Percentiles rank a stretch among this genome's conserved stretches.
Evolutionary conservation across 2,888 invertebrate species (phyloP).

Genomic region (Leptopilina myrica): DNA sequence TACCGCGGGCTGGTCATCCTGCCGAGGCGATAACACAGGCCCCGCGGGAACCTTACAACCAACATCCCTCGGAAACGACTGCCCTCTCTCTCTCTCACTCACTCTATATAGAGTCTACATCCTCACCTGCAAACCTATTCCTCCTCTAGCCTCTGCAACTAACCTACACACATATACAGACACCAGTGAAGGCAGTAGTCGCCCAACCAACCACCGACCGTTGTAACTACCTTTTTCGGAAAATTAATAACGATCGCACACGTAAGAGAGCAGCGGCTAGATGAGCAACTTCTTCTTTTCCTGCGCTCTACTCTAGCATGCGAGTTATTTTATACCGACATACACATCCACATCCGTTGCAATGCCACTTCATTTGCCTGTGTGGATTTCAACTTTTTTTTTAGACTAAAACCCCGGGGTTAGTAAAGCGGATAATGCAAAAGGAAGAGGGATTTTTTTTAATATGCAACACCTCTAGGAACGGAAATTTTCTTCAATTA

Average conservation of each 20-base stretch:
- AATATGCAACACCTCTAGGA: not conserved
- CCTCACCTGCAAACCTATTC: constrained; percentile 52
- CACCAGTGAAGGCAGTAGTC: constrained; percentile 41
- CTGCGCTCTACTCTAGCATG: constrained; percentile 29
- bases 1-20: constrained; percentile 76
- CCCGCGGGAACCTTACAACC: constrained; percentile 76
- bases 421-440: not conserved
- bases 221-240: constrained; percentile 41
- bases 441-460: not conserved
- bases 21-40: constrained; percentile 76
- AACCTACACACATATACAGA: constrained; percentile 50
- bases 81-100: constrained; percentile 38
- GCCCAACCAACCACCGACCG: constrained; percentile 37
- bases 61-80: constrained; percentile 74
- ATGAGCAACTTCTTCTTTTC: constrained; percentile 42
- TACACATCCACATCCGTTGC: constrained; percentile 9
- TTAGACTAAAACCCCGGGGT: not conserved
- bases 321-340: constrained; percentile 29
- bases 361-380: constrained; percentile 3
- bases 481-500: not conserved
- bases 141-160: constrained; percentile 45
- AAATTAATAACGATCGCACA: constrained; percentile 45
- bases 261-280: constrained; percentile 28
- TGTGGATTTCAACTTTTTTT: constrained; percentile 14
- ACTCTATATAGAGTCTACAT: constrained; percentile 42